Evolutionary conservation across 2,113 vertebrate genomes (phyloP).

Genomic region (Poeciliopsis prolifica): DNA sequence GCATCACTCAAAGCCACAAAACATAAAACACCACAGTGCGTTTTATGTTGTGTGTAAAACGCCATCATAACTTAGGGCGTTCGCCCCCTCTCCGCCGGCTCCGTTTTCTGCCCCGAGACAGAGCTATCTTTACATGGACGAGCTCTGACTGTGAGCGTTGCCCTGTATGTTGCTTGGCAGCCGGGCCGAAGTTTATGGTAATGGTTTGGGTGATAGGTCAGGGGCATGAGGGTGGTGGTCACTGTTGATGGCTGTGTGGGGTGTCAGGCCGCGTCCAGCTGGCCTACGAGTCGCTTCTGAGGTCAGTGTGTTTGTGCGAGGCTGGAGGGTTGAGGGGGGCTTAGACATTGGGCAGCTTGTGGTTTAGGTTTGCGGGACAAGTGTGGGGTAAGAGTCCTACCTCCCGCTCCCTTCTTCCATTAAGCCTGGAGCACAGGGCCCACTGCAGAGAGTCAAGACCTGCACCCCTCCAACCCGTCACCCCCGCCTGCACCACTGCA

Average conservation of each 20-base stretch:
- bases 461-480: constrained; percentile 1
- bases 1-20: constrained; percentile 72
- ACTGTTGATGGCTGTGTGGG: constrained; percentile 64
- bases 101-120: constrained; percentile 58
- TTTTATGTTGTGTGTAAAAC: constrained; percentile 71
- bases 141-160: constrained; percentile 34
- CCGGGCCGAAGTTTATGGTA: constrained; percentile 65
- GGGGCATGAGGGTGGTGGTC: constrained; percentile 59
- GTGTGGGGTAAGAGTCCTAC: constrained; percentile 13
- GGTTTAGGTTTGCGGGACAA: constrained; percentile 48
- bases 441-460: constrained; percentile 3
- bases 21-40: constrained; percentile 71
- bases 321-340: constrained; percentile 18
- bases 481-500: constrained; percentile 41
- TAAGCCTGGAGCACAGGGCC: not conserved
- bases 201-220: constrained; percentile 74
- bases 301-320: constrained; percentile 39
- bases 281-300: constrained; percentile 60
- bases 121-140: constrained; percentile 67
- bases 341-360: constrained; percentile 66
- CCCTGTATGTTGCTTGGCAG: constrained; percentile 70
- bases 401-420: constrained; percentile 1
- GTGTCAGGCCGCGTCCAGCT: constrained; percentile 59
- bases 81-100: constrained; percentile 33
- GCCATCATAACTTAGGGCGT: constrained; percentile 57